phyloP scores from a whole-genome alignment of 1,140 invertebrate genomes.

The roundworm (Caenorhabditis elegans) region WBcel235 BX284604.4:289001-289500 shows the following conservation, averaged over 20 bases:
- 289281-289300: constrained; percentile 52
- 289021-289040: constrained; percentile 31
- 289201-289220: constrained; percentile 34
- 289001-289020: constrained; percentile 17
- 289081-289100: constrained; percentile 1
- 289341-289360: constrained; percentile 48
- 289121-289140: constrained; percentile 47
- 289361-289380: constrained; percentile 44
- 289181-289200: constrained; percentile 49
- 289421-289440: constrained; percentile 48
- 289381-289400: constrained; percentile 49
- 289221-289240: constrained; percentile 20
- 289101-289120: constrained; percentile 26
- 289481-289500: background rate
- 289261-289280: constrained; percentile 51
- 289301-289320: constrained; percentile 37
- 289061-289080: background rate
- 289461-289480: constrained; percentile 43
- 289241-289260: constrained; percentile 44
- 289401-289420: constrained; percentile 45
- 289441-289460: constrained; percentile 46
- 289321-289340: constrained; percentile 26
- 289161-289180: constrained; percentile 40
- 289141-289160: constrained; percentile 45
- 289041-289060: constrained; percentile 34